Percentiles rank a stretch among this genome's conserved stretches.
Conservation (phyloP, 1,140 invertebrate genomes). For the Anoplolepis gracilipes region DNA sequence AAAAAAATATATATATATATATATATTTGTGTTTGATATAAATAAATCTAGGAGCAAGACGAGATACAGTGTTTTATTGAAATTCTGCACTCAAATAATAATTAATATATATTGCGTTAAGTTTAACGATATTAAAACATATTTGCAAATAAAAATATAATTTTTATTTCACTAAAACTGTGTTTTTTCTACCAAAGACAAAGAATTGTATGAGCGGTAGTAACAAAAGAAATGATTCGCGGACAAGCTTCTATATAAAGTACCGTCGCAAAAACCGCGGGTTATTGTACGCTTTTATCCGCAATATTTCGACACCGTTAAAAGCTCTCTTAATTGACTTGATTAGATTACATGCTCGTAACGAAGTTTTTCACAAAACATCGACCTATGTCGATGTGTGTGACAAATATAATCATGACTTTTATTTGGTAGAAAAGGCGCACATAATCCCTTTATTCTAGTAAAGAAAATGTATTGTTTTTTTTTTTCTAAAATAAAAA, state of each 20-base stretch:
- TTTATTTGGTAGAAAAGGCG: constrained; percentile 3
- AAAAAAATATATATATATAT: no score
- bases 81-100: neutral
- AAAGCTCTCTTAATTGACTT: constrained; percentile 32
- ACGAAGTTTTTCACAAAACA: constrained; percentile 14
- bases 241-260: neutral
- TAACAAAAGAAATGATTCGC: constrained; percentile 16
- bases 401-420: neutral
- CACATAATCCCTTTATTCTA: neutral
- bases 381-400: neutral
- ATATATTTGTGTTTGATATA: neutral
- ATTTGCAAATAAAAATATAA: neutral
- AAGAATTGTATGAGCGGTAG: neutral
- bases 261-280: neutral
- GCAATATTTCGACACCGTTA: neutral
- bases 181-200: neutral
- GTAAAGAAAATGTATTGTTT: neutral
- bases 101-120: neutral
- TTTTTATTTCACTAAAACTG: neutral
- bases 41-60: neutral
- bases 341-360: constrained; percentile 29
- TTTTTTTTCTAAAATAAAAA: neutral
- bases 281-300: constrained; percentile 15
- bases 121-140: neutral
- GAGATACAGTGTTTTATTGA: neutral